A percentile compares a stretch with the other conserved stretches of the same genome.
These are phyloP conservation scores for Myotis yumanensis DNA, from an alignment of 2,113 vertebrate genomes.

Conservation along the genomic window DNA sequence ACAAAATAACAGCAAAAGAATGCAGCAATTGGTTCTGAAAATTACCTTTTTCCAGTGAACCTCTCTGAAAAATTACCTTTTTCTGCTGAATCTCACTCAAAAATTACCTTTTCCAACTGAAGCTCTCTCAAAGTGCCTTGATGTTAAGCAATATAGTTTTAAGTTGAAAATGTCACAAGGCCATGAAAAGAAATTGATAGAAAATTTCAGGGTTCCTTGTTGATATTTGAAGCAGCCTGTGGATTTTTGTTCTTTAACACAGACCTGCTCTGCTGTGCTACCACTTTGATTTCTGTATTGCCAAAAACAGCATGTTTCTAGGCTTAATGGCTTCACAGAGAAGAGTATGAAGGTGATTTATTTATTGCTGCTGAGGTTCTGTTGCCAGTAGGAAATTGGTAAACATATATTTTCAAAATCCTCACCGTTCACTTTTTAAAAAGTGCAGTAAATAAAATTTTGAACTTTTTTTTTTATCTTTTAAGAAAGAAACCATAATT, in stretches of 20 bases:
- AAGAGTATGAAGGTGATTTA: conserved; percentile 89
- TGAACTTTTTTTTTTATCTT: conserved; percentile 60
- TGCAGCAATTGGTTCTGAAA: conserved; percentile 89
- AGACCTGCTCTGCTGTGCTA: conserved; percentile 86
- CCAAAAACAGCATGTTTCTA: conserved; percentile 90
- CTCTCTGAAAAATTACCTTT: conserved; percentile 90
- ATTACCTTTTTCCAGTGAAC: conserved; percentile 92
- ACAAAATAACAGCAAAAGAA: conserved; percentile 89
- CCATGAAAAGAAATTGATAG: conserved; percentile 90
- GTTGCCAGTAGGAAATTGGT: conserved; percentile 84
- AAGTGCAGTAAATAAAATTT: conserved; percentile 71
- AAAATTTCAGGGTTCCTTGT: conserved; percentile 91
- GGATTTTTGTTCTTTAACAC: conserved; percentile 92
- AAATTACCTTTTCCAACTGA: conserved; percentile 90
- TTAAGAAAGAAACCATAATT: conserved; percentile 64
- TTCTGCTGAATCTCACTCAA: conserved; percentile 89
- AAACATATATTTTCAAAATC: conserved; percentile 82
- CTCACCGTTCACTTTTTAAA: conserved; percentile 73
- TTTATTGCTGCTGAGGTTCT: conserved; percentile 84
- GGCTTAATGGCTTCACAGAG: conserved; percentile 91
- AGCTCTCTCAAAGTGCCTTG: conserved; percentile 89
- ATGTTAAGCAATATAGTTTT: conserved; percentile 93
- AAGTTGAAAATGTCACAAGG: conserved; percentile 93
- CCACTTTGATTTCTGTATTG: conserved; percentile 90
- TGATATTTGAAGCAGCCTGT: conserved; percentile 92